phyloP scores from a whole-genome alignment of 2,888 invertebrate species.

The Acronicta aceris region DNA sequence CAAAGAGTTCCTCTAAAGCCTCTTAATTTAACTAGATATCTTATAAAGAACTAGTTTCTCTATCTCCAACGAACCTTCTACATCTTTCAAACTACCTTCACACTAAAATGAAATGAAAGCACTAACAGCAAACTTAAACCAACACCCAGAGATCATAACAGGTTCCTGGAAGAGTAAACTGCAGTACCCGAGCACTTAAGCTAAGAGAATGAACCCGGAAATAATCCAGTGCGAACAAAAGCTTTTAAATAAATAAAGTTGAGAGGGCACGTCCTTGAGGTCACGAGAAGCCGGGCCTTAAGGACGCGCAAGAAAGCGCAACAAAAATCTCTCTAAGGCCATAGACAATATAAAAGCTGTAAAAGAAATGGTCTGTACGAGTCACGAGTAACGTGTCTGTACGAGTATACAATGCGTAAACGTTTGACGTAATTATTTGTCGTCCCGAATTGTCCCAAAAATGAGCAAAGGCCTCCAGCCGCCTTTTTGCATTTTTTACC shows the following conservation, averaged over 20 bases:
- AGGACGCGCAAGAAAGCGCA: too few relatives aligned
- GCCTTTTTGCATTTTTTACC: too few relatives aligned
- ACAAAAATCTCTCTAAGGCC: too few relatives aligned
- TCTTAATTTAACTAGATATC: not conserved
- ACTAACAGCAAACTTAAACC: constrained; percentile 12
- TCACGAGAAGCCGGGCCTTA: constrained; percentile 22
- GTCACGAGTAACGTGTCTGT: too few relatives aligned
- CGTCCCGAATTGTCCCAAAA: too few relatives aligned
- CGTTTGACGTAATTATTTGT: too few relatives aligned
- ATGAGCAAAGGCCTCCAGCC: too few relatives aligned
- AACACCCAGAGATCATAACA: constrained; percentile 27
- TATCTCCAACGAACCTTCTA: not conserved
- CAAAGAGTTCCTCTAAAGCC: not conserved
- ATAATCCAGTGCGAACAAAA: constrained; percentile 42
- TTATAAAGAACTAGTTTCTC: not conserved
- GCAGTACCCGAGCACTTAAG: constrained; percentile 33
- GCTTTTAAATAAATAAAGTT: constrained; percentile 56
- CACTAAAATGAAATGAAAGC: not conserved
- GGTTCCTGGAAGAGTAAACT: constrained; percentile 17
- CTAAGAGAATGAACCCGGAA: constrained; percentile 45
- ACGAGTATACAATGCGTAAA: too few relatives aligned
- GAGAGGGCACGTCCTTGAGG: constrained; percentile 42
- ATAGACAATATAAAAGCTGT: too few relatives aligned
- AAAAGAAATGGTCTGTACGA: too few relatives aligned
- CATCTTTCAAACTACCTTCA: not conserved